Conservation (phyloP, 2,113 vertebrate genomes). For the Macquaria ambigua region DNA sequence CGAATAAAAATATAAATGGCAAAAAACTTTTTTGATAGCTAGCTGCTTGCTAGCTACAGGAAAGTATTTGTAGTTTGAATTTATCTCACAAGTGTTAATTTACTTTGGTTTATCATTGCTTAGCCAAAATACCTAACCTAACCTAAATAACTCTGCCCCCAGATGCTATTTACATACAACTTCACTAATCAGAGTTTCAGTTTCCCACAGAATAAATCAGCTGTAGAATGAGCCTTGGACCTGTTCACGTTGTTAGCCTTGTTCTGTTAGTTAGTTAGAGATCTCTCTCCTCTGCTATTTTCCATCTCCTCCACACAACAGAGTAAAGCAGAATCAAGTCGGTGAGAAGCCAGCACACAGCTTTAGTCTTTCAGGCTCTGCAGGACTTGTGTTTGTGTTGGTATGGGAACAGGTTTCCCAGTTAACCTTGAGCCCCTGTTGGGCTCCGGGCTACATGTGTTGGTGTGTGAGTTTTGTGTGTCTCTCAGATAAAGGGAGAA, state of each 20-base stretch:
- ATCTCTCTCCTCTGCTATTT: background rate
- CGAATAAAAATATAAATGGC: too few species aligned
- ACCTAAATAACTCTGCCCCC: too few species aligned
- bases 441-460: background rate
- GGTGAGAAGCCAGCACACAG: background rate
- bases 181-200: background rate
- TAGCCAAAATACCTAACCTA: too few species aligned
- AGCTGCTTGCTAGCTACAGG: background rate
- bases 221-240: background rate
- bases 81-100: background rate
- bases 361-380: background rate
- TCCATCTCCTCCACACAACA: constrained; percentile 1
- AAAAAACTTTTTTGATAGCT: background rate
- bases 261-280: too few species aligned
- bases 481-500: constrained; percentile 47
- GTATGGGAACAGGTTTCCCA: constrained; percentile 14
- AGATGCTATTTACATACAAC: background rate
- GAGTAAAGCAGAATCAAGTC: background rate
- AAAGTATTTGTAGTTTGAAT: background rate
- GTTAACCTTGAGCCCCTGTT: constrained; percentile 25
- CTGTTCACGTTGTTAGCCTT: background rate
- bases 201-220: background rate
- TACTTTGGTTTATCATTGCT: background rate
- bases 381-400: constrained; percentile 5
- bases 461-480: constrained; percentile 34